A percentile compares a stretch with the other conserved stretches of the same genome.
phyloP scores from a whole-genome alignment of 2,888 invertebrate species.

The Eutolmus rufibarbis region DNA sequence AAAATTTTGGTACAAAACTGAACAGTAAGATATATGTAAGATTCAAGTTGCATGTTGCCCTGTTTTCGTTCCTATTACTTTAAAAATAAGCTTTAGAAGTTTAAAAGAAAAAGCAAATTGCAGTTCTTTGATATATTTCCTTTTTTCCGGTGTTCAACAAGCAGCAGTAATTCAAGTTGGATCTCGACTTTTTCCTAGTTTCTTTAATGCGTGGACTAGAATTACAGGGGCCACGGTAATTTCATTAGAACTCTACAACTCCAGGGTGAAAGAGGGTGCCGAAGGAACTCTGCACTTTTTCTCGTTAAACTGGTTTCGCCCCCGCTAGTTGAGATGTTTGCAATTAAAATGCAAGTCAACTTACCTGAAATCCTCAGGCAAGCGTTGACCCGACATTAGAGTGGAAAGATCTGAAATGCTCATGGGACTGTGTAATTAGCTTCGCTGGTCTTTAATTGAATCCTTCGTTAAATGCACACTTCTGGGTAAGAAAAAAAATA shows the following conservation, averaged over 20 bases:
- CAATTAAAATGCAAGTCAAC: conserved; percentile 11
- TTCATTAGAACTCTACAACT: neutral
- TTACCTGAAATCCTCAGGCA: neutral
- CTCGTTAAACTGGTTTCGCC: neutral
- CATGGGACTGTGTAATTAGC: conserved; percentile 7
- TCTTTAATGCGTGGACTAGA: neutral
- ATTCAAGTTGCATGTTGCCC: no score
- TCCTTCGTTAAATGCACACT: neutral
- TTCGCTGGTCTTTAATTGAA: neutral
- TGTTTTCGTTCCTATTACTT: no score
- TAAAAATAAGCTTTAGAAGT: no score
- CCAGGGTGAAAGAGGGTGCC: neutral
- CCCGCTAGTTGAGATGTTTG: neutral
- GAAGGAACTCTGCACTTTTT: neutral
- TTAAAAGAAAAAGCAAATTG: neutral
- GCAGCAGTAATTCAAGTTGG: neutral
- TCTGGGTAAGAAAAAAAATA: neutral
- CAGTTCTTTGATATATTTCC: neutral
- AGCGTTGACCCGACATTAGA: neutral
- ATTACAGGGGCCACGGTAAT: neutral
- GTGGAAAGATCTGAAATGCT: neutral
- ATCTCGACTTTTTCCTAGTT: neutral
- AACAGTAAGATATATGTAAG: no score
- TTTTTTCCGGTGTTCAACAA: neutral
- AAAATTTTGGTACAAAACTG: no score